phyloP scores from a whole-genome alignment of 1,140 invertebrate genomes.

The Protaetia brevitarsis region DNA sequence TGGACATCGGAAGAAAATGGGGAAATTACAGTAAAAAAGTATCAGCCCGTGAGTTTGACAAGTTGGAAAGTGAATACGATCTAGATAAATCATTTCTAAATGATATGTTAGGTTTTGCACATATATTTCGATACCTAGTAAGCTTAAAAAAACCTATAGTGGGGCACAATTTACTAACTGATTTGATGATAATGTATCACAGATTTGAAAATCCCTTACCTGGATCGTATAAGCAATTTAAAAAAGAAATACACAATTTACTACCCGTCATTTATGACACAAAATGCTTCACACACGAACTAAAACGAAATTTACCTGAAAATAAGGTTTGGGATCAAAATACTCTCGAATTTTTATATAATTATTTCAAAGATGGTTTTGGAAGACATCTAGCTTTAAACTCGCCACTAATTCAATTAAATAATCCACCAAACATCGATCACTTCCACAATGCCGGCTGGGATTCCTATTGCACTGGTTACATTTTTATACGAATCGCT shows the following conservation, averaged over 20 bases:
- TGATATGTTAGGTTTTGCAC: conserved; percentile 63
- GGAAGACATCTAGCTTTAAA: conserved; percentile 44
- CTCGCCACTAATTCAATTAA: conserved; percentile 48
- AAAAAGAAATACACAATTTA: conserved; percentile 57
- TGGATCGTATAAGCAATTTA: conserved; percentile 63
- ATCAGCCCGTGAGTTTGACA: conserved; percentile 32
- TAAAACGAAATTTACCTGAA: conserved; percentile 50
- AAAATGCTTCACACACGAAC: conserved; percentile 62
- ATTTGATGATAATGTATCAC: conserved; percentile 67
- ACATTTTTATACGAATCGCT: conserved; percentile 58
- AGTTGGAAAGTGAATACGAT: conserved; percentile 38
- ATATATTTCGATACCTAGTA: conserved; percentile 61
- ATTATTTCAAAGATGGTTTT: conserved; percentile 55
- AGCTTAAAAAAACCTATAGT: conserved; percentile 65
- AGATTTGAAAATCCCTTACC: conserved; percentile 70
- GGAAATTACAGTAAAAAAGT: conserved; percentile 47
- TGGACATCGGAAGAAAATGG: conserved; percentile 51
- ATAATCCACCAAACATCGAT: conserved; percentile 36
- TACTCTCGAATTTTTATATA: conserved; percentile 55
- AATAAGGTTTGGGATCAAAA: conserved; percentile 54
- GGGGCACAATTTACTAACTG: conserved; percentile 71
- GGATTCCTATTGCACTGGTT: conserved; percentile 72
- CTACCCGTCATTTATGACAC: conserved; percentile 74
- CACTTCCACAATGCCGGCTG: conserved; percentile 70
- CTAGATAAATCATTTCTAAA: conserved; percentile 54